Percentiles rank a stretch among this genome's conserved stretches.
Evolutionary conservation across 2,113 vertebrate genomes (phyloP).

Genomic region (Sapajus apella): DNA sequence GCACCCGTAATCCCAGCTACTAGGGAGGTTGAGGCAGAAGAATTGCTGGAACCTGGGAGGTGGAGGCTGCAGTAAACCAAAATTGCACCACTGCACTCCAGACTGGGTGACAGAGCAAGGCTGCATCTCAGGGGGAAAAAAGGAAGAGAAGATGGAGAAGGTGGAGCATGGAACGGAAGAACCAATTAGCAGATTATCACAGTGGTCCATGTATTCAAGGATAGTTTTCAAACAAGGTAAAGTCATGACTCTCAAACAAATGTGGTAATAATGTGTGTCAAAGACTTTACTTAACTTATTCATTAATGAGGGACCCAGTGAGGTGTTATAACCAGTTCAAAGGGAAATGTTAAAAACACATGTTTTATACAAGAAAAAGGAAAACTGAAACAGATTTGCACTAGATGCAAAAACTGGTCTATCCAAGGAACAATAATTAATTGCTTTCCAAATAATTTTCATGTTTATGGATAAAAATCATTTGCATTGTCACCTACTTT

Average conservation of each 20-base stretch:
- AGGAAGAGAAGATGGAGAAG: background rate
- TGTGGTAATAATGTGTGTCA: background rate
- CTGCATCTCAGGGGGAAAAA: too few species aligned
- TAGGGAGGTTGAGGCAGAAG: too few species aligned
- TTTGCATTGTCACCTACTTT: background rate
- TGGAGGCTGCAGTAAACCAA: too few species aligned
- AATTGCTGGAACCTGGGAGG: too few species aligned
- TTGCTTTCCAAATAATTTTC: background rate
- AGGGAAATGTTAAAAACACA: background rate
- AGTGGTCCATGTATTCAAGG: background rate
- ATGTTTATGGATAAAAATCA: background rate
- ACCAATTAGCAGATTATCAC: background rate
- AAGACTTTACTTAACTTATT: constrained; percentile 29
- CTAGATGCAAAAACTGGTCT: constrained; percentile 1
- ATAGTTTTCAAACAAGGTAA: background rate
- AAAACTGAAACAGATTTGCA: background rate
- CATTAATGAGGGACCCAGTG: background rate
- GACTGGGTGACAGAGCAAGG: too few species aligned
- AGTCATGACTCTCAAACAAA: background rate
- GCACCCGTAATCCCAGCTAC: too few species aligned
- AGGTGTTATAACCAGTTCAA: background rate
- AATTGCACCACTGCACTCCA: too few species aligned
- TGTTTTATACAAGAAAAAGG: background rate
- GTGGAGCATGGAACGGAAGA: background rate
- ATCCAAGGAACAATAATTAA: background rate